A percentile compares a stretch with the other conserved stretches of the same genome.
Conservation (phyloP, 2,113 vertebrate genomes). For the Chlamydotis undulata region DNA sequence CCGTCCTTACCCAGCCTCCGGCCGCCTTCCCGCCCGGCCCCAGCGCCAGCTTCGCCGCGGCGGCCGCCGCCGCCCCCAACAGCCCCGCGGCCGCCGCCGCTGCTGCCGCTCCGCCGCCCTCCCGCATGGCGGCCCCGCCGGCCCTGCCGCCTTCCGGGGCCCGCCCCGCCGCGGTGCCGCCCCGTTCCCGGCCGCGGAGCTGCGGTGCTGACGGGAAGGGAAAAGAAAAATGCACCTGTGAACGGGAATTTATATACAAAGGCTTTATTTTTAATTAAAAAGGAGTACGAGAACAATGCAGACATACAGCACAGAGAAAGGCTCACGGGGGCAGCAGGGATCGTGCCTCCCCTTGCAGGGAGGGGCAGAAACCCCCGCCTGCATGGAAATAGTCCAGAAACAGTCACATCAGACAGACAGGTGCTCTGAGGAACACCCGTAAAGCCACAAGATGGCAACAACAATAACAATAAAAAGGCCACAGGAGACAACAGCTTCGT, state of each 20-base stretch:
- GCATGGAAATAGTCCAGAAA: rapidly evolving
- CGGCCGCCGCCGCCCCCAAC: conserved; percentile 84
- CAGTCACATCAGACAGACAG: neutral
- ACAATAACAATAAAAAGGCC: neutral
- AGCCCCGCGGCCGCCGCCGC: conserved; percentile 80
- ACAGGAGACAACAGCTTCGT: too few relatives aligned
- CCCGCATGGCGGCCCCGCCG: too few relatives aligned
- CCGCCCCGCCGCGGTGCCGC: neutral
- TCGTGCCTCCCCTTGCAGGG: neutral
- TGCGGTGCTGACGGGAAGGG: rapidly evolving
- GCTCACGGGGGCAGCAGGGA: neutral
- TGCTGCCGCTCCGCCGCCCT: neutral
- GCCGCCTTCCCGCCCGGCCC: conserved; percentile 76
- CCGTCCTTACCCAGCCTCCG: conserved; percentile 50
- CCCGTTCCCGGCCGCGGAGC: too few relatives aligned
- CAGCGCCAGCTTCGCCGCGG: conserved; percentile 87
- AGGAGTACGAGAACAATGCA: rapidly evolving
- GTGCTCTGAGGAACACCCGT: rapidly evolving
- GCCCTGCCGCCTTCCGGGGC: too few relatives aligned
- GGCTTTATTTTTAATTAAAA: neutral
- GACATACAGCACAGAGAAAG: neutral
- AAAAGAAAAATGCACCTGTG: rapidly evolving
- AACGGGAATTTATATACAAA: rapidly evolving
- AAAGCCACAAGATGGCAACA: rapidly evolving
- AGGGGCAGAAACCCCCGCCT: neutral